phyloP scores from a whole-genome alignment of 2,113 vertebrate genomes.

The Eulemur rufifrons region DNA sequence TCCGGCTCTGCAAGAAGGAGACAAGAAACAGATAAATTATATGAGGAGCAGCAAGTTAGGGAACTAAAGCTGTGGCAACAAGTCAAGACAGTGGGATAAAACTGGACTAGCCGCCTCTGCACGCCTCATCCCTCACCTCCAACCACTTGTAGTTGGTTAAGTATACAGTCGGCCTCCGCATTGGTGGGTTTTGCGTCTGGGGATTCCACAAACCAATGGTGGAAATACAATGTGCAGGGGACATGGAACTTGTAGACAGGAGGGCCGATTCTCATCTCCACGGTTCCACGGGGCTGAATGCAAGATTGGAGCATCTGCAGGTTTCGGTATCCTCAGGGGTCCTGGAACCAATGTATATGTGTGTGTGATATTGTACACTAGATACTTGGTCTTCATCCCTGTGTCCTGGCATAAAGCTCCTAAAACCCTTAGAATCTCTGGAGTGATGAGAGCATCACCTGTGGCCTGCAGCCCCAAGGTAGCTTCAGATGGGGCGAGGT shows the following conservation, averaged over 20 bases:
- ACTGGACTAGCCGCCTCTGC: rapidly evolving
- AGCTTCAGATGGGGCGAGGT: neutral
- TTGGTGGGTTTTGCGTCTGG: neutral
- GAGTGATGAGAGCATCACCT: no score
- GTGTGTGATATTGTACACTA: neutral
- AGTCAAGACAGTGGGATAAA: neutral
- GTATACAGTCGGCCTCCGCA: neutral
- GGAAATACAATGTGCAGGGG: neutral
- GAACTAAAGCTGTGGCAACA: neutral
- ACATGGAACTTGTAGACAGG: neutral
- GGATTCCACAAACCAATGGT: neutral
- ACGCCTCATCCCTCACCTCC: neutral
- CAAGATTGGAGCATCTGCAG: neutral
- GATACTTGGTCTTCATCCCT: neutral
- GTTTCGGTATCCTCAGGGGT: neutral
- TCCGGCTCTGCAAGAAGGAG: neutral
- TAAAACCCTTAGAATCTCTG: neutral
- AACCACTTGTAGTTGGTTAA: neutral
- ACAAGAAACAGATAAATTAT: neutral
- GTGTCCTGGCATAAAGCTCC: no score
- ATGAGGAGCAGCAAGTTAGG: neutral
- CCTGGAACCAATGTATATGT: neutral
- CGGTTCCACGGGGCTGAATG: neutral
- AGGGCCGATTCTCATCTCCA: neutral
- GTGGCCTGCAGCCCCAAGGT: neutral